Evolutionary conservation across 1,140 invertebrate species (phyloP), one percentile per base, ranked within the genome.

Genomic region (Adelges cooleyi): DNA sequence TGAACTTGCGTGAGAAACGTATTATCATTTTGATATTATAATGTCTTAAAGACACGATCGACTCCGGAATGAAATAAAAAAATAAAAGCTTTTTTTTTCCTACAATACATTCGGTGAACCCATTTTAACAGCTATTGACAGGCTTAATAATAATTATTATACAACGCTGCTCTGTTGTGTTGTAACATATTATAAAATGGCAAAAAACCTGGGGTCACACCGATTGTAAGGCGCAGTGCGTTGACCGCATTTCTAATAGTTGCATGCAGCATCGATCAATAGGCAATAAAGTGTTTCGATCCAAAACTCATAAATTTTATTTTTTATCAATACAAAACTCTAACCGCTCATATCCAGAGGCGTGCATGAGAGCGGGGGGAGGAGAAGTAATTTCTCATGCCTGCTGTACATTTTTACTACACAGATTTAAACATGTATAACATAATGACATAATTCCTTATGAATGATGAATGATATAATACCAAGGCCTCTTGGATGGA

Each of bases 221-320:
- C 5, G 29, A 33, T 33, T 6, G 29, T 20, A 5, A 62, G n/a
- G 25, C 42, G 40, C 33, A 62, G 56, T 62, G 29, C 44, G 25
- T 62, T 46, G 56, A 62, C 56, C 40, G 56, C 38, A 33, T 62
- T 59, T 59, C 40, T 40, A 25, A 59, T 59, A 44, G 22, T 40
- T 25, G 9, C n/a, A 42, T n/a, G 42, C 18, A 27, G 44, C 15
- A 59, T 42, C 44, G 44, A 22, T 23, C 15, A 27, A 25, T 13
- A 6, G 23, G n/a, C 25, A 59, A n/a, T n/a, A n/a, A n/a, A n/a
- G n/a, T n/a, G n/a, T n/a, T n/a, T n/a, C n/a, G n/a, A n/a, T n/a
- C n/a, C n/a, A n/a, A n/a, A n/a, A n/a, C n/a, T n/a, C n/a, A n/a
- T n/a, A n/a, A n/a, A n/a, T n/a, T n/a, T n/a, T n/a, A n/a, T n/a